Evolutionary conservation across 2,888 invertebrate species (phyloP), one percentile per base, ranked within the genome.

Genomic region (Aricia artaxerxes): DNA sequence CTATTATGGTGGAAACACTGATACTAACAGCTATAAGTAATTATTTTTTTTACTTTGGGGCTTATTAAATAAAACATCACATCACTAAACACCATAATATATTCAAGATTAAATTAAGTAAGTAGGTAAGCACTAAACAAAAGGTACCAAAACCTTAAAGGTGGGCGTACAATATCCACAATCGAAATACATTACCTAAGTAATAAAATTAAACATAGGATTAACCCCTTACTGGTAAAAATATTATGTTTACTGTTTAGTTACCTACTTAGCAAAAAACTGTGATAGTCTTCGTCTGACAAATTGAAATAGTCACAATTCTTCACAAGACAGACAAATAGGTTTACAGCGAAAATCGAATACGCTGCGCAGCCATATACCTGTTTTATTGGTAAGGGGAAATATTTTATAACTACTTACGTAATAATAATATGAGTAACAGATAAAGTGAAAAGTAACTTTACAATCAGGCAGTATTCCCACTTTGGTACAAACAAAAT

Each of bases 131-230:
- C 11, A n/a, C 38, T 57, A 16, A 40, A 73, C 44, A 16, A 57
- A 57, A 61, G 61, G 24, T 61, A 57, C 61, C 24, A 61, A 73
- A 40, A 73, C 40, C 73, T 38, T 38, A 38, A 13, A 38, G 38
- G 40, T 73, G 73, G 73, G 73, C 7, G 40, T 73, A 40, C 73
- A 73, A 40, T 73, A 73, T 73, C 73, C 73, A 73, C 40, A 40
- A 73, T 24, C 61, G 24, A 24, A 7, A 61, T 5, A 61, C 61
- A 61, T 24, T 24, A 24, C 24, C 24, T 24, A 24, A 24, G 24
- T 61, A 2, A 61, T 16, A 57, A 16, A 57, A 57, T 57, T 16
- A 57, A 57, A 57, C 13, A 53, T 13, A 53, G 4, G 53, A 53
- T 13, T 53, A 53, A 53, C 16, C 57, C 57, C 57, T 57, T 57